Base-by-base conservation (phyloP, 2,888 invertebrate genomes). In the Synergus itoensis region DNA sequence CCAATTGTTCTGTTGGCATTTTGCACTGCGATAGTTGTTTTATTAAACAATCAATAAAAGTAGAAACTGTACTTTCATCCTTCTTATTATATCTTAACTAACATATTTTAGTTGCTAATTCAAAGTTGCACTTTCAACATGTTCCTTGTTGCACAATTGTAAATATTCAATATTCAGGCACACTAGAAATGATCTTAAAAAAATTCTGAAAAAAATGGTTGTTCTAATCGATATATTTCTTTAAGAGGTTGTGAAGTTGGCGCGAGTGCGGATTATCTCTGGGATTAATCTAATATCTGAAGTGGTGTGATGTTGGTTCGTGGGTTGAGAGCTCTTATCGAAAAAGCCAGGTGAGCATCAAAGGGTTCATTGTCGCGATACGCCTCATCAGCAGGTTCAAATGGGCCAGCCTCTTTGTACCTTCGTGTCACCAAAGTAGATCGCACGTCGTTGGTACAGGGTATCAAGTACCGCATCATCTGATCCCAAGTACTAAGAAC, bases 311-410 rank as follows among this genome's bases (percentile, higher is more conserved):
- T 77, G 77, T 41, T 43, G 79, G 82, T 81, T 82, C 69, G 80
- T 62, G 79, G 78, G 79, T 75, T 67, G 81, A 84, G 85, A 73
- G 69, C 84, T 85, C 84, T 85, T 83, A 64, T 81, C 62, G 81
- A 86, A 84, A 87, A 86, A 88, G 88, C 89, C 91, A 91, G 91
- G 91, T 91, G 91, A 91, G 90, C 90, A 88, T 88, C 90, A 86
- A 82, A 81, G 76, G 83, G 82, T 85, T 86, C 88, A 88, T 91
- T 90, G 90, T 89, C 84, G 81, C 84, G 84, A 89, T 89, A 87
- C 84, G 90, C 91, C 62, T 83, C 86, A 90, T 91, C 91, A 91
- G 91, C 91, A 89, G 84, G 87, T 87, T 89, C 87, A 86, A 89
- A 90, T 85, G 85, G 85, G 77, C 79, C 85, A 84, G 80, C 80